These are phyloP conservation scores for Lepidurus apus DNA, from an alignment of 1,140 invertebrate genomes.

Conservation along the genomic window DNA sequence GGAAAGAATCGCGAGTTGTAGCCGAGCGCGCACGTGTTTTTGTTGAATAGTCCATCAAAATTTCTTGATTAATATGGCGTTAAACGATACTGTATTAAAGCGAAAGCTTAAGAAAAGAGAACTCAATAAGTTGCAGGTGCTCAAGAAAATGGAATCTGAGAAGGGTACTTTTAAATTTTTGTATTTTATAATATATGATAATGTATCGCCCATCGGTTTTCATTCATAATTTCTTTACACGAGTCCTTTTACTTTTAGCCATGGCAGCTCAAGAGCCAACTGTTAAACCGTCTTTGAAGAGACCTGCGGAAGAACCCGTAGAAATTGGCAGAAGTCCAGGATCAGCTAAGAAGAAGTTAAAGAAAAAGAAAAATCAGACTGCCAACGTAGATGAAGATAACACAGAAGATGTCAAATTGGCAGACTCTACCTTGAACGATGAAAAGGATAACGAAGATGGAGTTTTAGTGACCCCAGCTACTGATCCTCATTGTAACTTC, in stretches of 20 bases:
- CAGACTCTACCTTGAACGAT: slow-evolving; percentile 22
- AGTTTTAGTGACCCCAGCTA: slow-evolving; percentile 57
- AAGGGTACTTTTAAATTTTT: slow-evolving; percentile 17
- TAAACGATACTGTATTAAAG: slow-evolving; percentile 68
- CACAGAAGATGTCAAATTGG: slow-evolving; percentile 28
- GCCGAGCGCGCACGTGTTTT: slow-evolving; percentile 17
- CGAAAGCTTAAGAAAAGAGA: slow-evolving; percentile 70
- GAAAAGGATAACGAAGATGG: slow-evolving; percentile 30
- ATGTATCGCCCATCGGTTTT: too few species aligned
- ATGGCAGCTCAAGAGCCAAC: slow-evolving; percentile 29
- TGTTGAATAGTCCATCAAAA: slow-evolving; percentile 35
- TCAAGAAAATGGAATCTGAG: slow-evolving; percentile 50
- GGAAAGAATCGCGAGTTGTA: neutral
- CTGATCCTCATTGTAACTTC: slow-evolving; percentile 53
- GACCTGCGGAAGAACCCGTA: slow-evolving; percentile 37
- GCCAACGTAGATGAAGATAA: neutral
- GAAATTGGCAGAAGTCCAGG: slow-evolving; percentile 5
- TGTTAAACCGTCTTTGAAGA: slow-evolving; percentile 35
- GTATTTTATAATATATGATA: slow-evolving; percentile 28
- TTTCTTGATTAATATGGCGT: slow-evolving; percentile 52
- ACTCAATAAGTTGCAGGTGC: slow-evolving; percentile 59
- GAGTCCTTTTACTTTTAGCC: slow-evolving; percentile 25
- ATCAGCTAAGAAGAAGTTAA: neutral
- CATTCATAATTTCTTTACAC: too few species aligned
- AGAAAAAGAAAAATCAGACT: neutral